Evolutionary conservation across 2,797 vertebrate genomes (phyloP).

Genomic region (Channa striata): DNA sequence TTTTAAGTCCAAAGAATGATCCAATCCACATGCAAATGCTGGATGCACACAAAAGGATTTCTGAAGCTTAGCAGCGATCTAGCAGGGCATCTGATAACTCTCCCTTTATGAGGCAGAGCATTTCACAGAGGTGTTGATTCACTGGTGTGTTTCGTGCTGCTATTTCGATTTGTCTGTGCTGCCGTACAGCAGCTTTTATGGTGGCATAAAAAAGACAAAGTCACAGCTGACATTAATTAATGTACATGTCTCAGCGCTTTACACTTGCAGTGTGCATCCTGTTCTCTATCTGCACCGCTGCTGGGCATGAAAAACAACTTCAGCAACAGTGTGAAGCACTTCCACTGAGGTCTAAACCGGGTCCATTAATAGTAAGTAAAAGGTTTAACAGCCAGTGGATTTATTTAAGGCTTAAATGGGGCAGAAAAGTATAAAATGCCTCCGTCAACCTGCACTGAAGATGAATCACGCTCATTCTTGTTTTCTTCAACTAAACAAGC

Average conservation of each 20-base stretch:
- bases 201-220: constrained; percentile 10
- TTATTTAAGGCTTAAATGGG: constrained; percentile 52
- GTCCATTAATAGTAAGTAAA: constrained; percentile 43
- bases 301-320: constrained; percentile 36
- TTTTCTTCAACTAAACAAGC: constrained; percentile 59
- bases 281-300: constrained; percentile 7
- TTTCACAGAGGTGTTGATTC: too few relatives aligned
- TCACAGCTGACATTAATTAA: constrained; percentile 33
- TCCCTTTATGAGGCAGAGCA: not conserved
- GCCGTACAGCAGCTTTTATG: not conserved
- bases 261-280: not conserved
- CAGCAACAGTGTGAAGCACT: constrained; percentile 16
- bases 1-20: constrained; percentile 13
- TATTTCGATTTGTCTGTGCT: not conserved
- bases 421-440: constrained; percentile 59
- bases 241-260: constrained; percentile 4
- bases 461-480: constrained; percentile 43
- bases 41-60: not conserved
- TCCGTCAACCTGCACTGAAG: constrained; percentile 41
- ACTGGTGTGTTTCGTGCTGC: not conserved
- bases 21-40: constrained; percentile 11
- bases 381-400: constrained; percentile 26
- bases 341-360: constrained; percentile 37
- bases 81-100: constrained; percentile 9
- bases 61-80: constrained; percentile 2